These are phyloP conservation scores for Phenganax stokvisi DNA, from an alignment of 92 coral and sea anemone genomes.

Conservation along the genomic window DNA sequence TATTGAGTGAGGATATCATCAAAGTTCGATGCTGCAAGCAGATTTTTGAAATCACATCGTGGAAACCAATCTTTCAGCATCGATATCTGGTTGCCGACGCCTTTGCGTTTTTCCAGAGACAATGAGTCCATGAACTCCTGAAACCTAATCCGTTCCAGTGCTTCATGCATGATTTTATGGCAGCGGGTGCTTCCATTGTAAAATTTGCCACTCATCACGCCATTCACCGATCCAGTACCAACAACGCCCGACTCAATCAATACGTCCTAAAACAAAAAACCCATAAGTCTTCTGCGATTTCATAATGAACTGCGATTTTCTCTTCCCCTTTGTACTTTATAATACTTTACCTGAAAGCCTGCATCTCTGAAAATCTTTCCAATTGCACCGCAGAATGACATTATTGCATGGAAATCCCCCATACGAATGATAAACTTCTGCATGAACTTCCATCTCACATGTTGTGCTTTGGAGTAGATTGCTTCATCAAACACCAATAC, in stretches of 20 bases:
- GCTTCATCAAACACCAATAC: constrained; percentile 34
- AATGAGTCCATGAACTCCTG: constrained; percentile 11
- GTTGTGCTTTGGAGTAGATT: constrained; percentile 40
- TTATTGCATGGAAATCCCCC: constrained; percentile 36
- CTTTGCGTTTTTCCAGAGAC: constrained; percentile 12
- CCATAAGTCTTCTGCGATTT: not conserved
- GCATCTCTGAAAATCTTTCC: constrained; percentile 39
- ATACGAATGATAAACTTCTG: constrained; percentile 32
- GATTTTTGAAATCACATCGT: constrained; percentile 8
- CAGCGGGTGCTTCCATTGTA: constrained; percentile 17
- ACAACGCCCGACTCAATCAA: constrained; percentile 22
- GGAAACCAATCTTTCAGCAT: constrained; percentile 11
- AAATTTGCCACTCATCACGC: constrained; percentile 22
- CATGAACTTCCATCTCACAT: constrained; percentile 40
- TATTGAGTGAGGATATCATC: constrained; percentile 11
- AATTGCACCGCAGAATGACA: constrained; percentile 29
- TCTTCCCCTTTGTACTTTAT: too few relatives aligned
- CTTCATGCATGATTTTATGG: constrained; percentile 22
- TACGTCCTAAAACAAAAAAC: constrained; percentile 3
- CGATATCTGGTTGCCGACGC: not conserved
- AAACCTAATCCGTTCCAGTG: constrained; percentile 1
- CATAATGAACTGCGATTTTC: not conserved
- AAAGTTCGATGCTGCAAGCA: not conserved
- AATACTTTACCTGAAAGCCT: constrained; percentile 36
- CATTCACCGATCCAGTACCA: constrained; percentile 16